Evolutionary conservation across 2,797 vertebrate genomes (phyloP).

Genomic region (Aldrovandia affinis): DNA sequence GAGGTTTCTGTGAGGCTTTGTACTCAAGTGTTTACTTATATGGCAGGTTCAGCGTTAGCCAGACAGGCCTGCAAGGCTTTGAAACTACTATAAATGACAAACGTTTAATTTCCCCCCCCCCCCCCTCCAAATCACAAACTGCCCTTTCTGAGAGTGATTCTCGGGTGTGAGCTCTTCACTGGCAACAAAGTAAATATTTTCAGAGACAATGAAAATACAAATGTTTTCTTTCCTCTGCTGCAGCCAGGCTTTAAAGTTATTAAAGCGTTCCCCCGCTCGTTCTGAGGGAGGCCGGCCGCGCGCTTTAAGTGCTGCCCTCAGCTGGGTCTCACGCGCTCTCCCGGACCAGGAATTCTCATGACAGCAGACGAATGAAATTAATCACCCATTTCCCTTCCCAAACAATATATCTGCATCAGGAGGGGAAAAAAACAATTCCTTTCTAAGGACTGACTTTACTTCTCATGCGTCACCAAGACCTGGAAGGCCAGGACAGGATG

Average conservation of each 20-base stretch:
- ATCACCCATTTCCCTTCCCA: conserved; percentile 33
- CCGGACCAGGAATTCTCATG: conserved; percentile 2
- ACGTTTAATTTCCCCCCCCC: background rate
- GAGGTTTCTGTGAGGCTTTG: background rate
- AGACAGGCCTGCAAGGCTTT: background rate
- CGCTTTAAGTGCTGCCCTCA: background rate
- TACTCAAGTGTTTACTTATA: background rate
- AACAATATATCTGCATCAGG: conserved; percentile 14
- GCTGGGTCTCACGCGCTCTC: background rate
- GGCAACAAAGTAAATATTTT: conserved; percentile 5
- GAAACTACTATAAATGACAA: background rate
- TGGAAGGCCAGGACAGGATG: background rate
- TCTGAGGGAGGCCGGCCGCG: conserved; percentile 6
- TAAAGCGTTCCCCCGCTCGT: conserved; percentile 22
- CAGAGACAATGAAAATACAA: conserved; percentile 22
- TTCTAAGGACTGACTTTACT: background rate
- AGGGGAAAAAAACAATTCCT: conserved; percentile 6
- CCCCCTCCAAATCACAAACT: background rate
- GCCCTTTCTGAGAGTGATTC: background rate
- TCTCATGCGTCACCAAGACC: background rate
- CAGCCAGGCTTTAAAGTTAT: conserved; percentile 24
- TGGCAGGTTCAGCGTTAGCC: background rate
- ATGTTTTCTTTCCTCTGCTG: conserved; percentile 18
- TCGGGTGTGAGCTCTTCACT: background rate
- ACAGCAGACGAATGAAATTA: conserved; percentile 19